Conservation (phyloP, 2,888 invertebrate species). For the Encarsia formosa region DNA sequence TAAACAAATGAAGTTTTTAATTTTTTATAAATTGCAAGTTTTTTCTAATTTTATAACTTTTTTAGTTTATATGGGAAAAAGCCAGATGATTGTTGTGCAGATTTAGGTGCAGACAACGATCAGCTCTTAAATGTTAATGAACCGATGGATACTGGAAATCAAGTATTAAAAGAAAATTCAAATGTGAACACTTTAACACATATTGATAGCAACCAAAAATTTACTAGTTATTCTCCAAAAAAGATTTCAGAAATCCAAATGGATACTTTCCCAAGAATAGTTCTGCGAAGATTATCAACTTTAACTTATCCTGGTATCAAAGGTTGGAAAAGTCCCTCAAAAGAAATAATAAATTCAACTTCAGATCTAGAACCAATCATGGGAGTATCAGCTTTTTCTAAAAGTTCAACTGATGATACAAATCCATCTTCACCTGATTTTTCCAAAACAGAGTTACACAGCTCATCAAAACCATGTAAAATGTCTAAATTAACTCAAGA, state of each 20-base stretch:
- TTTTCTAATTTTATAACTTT: no score
- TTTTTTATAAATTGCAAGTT: no score
- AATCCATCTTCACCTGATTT: constrained; percentile 15
- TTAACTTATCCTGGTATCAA: constrained; percentile 33
- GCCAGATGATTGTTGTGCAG: constrained; percentile 9
- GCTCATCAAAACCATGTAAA: constrained; percentile 20
- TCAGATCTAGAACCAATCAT: constrained; percentile 21
- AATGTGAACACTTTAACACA: neutral
- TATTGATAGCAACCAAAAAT: neutral
- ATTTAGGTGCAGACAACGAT: constrained; percentile 1
- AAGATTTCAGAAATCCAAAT: constrained; percentile 13
- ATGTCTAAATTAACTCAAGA: constrained; percentile 9
- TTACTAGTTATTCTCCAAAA: constrained; percentile 1
- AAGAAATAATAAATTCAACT: neutral
- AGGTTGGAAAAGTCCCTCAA: constrained; percentile 24
- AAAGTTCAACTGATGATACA: constrained; percentile 14
- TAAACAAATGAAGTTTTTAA: no score
- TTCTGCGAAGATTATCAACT: constrained; percentile 36
- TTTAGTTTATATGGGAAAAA: constrained; percentile 12
- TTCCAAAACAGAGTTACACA: constrained; percentile 10
- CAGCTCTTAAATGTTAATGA: constrained; percentile 3
- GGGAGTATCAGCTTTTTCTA: constrained; percentile 15
- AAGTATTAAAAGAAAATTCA: constrained; percentile 8
- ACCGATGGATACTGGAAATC: constrained; percentile 1
- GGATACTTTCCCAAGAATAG: constrained; percentile 31